phyloP scores from a whole-genome alignment of 2,113 vertebrate genomes.

The Bos javanicus region DNA sequence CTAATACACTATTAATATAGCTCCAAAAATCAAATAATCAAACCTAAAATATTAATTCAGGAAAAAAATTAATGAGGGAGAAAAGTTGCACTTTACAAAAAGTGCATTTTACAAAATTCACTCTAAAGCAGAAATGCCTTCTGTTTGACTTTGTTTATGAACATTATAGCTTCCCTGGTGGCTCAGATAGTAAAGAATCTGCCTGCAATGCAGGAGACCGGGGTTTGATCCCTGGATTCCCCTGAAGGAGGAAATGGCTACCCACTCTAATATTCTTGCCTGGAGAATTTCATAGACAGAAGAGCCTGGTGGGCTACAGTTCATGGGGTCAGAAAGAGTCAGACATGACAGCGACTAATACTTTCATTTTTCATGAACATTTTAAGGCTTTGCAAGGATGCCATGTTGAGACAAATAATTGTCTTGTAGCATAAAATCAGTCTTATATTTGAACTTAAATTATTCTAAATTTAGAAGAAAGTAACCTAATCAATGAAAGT shows the following conservation, averaged over 20 bases:
- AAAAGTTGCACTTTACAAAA: neutral
- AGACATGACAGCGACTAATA: neutral
- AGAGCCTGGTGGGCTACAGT: neutral
- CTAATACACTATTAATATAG: neutral
- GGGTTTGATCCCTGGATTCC: neutral
- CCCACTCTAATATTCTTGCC: neutral
- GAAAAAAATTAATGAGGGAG: neutral
- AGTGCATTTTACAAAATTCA: neutral
- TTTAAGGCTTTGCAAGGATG: neutral
- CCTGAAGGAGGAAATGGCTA: neutral
- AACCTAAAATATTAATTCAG: neutral
- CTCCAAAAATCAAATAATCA: neutral
- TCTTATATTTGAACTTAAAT: neutral
- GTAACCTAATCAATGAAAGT: neutral
- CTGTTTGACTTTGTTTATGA: neutral
- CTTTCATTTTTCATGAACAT: neutral
- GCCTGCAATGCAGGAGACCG: neutral
- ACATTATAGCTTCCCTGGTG: neutral
- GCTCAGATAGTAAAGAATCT: neutral
- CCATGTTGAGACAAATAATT: neutral
- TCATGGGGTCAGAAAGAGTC: neutral
- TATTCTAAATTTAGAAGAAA: neutral
- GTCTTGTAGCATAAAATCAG: neutral
- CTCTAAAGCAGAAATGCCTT: neutral
- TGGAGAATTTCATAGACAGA: neutral